phyloP scores from a whole-genome alignment of 2,797 vertebrate species.

The Parambassis ranga region DNA sequence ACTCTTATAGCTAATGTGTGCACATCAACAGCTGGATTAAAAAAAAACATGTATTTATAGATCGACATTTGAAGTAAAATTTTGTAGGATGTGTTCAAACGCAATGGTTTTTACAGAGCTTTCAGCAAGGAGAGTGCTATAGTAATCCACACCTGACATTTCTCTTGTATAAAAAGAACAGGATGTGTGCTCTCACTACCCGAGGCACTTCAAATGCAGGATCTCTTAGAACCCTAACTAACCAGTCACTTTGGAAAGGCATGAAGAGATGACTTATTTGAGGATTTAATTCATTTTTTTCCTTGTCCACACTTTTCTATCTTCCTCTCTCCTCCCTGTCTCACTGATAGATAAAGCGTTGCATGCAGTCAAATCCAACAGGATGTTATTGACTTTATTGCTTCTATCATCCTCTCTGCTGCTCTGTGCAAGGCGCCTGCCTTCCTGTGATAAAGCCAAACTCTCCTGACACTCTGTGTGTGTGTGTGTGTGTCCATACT shows the following conservation, averaged over 20 bases:
- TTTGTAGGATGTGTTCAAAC: no score
- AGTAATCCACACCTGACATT: not conserved
- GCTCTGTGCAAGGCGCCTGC: conserved; percentile 17
- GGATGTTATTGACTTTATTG: conserved; percentile 7
- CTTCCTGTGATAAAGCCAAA: conserved; percentile 45
- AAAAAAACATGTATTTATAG: no score
- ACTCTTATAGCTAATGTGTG: no score
- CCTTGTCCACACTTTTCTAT: not conserved
- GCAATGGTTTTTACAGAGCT: no score
- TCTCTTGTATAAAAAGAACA: not conserved
- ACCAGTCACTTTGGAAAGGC: not conserved
- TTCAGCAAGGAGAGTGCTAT: no score
- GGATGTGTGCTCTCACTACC: not conserved
- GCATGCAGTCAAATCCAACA: conserved; percentile 8
- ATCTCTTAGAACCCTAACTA: not conserved
- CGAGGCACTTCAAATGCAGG: rapidly evolving
- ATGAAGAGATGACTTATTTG: not conserved
- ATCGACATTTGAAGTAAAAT: no score
- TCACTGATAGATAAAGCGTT: conserved; percentile 4
- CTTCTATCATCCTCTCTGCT: not conserved
- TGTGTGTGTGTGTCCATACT: not conserved
- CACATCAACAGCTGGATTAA: no score
- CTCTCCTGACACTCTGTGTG: not conserved
- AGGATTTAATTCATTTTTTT: not conserved
- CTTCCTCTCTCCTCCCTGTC: not conserved